Percentiles rank a stretch among this genome's conserved stretches.
These are phyloP conservation scores for Tenualosa thibaudeaui DNA, from an alignment of 2,797 vertebrate genomes.

Conservation along the genomic window DNA sequence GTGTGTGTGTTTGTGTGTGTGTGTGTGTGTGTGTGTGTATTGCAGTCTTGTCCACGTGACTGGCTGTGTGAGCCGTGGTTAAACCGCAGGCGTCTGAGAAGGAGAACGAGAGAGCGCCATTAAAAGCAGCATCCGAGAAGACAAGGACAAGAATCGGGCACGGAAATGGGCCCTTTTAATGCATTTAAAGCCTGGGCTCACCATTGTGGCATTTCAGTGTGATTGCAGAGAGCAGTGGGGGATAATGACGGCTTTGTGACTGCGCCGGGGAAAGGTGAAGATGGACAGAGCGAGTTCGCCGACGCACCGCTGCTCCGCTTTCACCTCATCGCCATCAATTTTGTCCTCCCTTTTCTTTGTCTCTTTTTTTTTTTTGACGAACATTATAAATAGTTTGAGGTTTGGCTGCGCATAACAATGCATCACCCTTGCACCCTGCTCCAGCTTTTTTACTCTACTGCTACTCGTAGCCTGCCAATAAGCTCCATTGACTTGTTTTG, in stretches of 20 bases:
- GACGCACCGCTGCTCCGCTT: neutral
- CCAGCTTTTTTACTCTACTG: neutral
- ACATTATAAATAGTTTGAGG: neutral
- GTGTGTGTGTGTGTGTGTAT: no score
- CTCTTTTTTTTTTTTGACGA: neutral
- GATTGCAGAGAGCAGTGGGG: neutral
- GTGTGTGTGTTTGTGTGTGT: no score
- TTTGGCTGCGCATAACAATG: neutral
- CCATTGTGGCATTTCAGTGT: neutral
- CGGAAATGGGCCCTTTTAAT: neutral
- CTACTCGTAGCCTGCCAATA: neutral
- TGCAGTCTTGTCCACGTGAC: no score
- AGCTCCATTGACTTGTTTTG: neutral
- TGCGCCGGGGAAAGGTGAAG: neutral
- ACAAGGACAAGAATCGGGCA: neutral
- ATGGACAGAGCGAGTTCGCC: neutral
- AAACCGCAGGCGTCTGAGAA: no score
- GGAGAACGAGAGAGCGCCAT: no score
- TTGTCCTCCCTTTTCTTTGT: neutral
- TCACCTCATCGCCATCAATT: neutral
- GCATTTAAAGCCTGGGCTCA: neutral
- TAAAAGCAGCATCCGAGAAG: neutral
- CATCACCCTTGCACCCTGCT: neutral
- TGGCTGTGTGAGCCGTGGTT: no score
- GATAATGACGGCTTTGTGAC: constrained; percentile 8